phyloP scores from a whole-genome alignment of 2,113 vertebrate genomes.

The Calidris pugnax region DNA sequence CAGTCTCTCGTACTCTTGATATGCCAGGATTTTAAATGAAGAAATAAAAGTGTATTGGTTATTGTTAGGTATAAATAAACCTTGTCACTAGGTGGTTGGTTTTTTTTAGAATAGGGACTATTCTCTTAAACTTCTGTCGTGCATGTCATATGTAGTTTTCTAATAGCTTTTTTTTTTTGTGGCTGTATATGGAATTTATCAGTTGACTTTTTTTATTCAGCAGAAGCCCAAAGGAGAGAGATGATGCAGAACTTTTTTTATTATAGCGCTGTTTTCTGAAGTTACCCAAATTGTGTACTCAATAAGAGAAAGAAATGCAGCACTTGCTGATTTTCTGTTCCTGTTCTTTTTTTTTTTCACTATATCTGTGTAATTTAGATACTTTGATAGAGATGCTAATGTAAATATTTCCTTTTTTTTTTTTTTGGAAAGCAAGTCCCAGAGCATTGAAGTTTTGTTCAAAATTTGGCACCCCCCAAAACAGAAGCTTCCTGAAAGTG shows the following conservation, averaged over 20 bases:
- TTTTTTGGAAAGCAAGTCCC: not conserved
- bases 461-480: not conserved
- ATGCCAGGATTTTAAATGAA: not conserved
- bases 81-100: not conserved
- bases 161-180: not conserved
- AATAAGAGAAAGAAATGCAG: not conserved
- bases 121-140: not conserved
- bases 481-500: not conserved
- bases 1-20: not conserved
- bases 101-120: not conserved
- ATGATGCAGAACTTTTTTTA: not conserved
- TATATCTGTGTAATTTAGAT: not conserved
- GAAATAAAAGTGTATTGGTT: not conserved
- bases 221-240: not conserved
- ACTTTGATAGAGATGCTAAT: not conserved
- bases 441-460: not conserved
- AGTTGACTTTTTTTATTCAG: not conserved
- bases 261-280: not conserved
- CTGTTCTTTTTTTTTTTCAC: not conserved
- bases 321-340: not conserved
- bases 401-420: not conserved
- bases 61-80: not conserved
- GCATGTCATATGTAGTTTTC: not conserved
- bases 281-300: not conserved
- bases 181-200: not conserved